A percentile compares a stretch with the other conserved stretches of the same genome.
These are phyloP conservation scores for Phthorimaea operculella DNA, from an alignment of 1,140 invertebrate genomes.

Conservation along the genomic window DNA sequence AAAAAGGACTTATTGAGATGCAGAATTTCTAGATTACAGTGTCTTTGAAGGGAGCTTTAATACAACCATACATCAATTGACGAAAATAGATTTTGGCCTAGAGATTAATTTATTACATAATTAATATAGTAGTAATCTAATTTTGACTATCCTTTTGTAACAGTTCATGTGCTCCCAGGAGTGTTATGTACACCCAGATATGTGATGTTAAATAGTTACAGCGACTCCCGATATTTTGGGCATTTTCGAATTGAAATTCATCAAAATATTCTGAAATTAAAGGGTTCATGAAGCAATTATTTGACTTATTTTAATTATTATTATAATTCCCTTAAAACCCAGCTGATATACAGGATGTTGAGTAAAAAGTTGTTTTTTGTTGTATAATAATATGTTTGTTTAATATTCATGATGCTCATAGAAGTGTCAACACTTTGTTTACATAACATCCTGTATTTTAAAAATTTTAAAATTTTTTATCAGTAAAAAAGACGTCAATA, in stretches of 20 bases:
- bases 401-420: too few species aligned
- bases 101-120: neutral
- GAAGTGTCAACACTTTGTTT: too few species aligned
- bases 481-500: neutral
- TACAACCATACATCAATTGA: neutral
- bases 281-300: constrained; percentile 37
- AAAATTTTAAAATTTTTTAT: too few species aligned
- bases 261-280: constrained; percentile 53
- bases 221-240: neutral
- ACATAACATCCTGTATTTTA: too few species aligned
- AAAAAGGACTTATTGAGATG: neutral
- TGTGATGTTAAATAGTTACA: too few species aligned
- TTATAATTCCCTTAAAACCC: neutral
- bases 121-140: too few species aligned
- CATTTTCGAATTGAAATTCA: constrained; percentile 16
- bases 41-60: neutral
- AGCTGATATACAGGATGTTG: too few species aligned
- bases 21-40: neutral
- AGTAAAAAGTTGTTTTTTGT: too few species aligned
- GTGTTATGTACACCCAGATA: too few species aligned
- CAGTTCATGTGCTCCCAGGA: too few species aligned
- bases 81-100: constrained; percentile 2
- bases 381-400: too few species aligned
- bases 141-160: too few species aligned
- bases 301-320: constrained; percentile 14